Evolutionary conservation across 2,888 invertebrate genomes (phyloP), one percentile per base, ranked within the genome.

Genomic region (Eupithecia vulgata): DNA sequence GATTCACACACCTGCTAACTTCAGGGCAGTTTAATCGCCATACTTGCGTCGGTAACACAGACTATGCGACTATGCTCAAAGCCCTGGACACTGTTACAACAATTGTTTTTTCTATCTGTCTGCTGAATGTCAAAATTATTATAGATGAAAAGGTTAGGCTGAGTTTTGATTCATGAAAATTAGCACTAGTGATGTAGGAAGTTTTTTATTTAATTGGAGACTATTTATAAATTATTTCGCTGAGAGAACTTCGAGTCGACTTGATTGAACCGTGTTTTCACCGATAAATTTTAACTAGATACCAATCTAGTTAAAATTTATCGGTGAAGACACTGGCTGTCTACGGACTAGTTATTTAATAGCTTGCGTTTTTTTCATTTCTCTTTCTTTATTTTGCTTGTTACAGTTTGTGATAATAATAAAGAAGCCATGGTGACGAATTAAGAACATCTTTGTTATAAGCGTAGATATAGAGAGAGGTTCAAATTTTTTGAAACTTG

Each of bases 1-100:
- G 30, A 34, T 64, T 64, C 62, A 57, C 30, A 34, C 52, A n/a
- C 48, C 68, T 30, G 30, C 61, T 70, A 70, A 57, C 65, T 71
- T 57, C 57, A 48, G 64, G 48, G 45, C 45, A 37, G 69, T 70
- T 70, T 25, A 62, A 52, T 42, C 25, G 40, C 21, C 65, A 65
- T 21, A 15, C 15, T 42, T 25, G 37, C 25, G n/a, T 65, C 37
- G 30, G 30, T 30, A 1, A 15, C 17, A n/a, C 6, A 34, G 35
- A 35, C 15, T n/a, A n/a, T n/a, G n/a, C n/a, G n/a, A n/a, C 35
- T n/a, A 62, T 62, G 64, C 35, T 37, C 64, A 5, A 25, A 15
- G 15, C 7, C 13, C 30, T 17, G 17, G 17, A 34, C 30, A 7
- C 1, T 17, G 15, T 61, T 34, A 21, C 10, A 34, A 61, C 10